These are phyloP conservation scores for Epinephelus lanceolatus DNA, from an alignment of 2,113 vertebrate species.

Conservation along the genomic window DNA sequence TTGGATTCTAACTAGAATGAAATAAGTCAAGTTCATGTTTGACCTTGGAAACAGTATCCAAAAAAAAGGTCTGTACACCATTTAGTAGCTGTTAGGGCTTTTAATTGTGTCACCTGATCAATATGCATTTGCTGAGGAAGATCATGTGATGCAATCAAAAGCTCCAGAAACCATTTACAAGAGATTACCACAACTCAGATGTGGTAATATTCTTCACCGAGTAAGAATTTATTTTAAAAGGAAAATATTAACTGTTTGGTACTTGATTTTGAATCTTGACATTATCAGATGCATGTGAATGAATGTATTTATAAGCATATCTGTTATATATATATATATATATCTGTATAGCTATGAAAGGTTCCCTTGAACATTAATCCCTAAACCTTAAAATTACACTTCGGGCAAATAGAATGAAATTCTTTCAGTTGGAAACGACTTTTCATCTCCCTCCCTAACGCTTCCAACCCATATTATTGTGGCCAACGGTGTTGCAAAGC, in stretches of 20 bases:
- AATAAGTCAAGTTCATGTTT: not conserved
- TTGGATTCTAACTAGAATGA: not conserved
- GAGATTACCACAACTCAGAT: too few relatives aligned
- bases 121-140: not conserved
- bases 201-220: too few relatives aligned
- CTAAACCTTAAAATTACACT: not conserved
- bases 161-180: not conserved
- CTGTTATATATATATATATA: not conserved
- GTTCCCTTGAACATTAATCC: not conserved
- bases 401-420: not conserved
- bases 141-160: not conserved
- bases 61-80: not conserved
- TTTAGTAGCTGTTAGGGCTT: not conserved
- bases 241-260: too few relatives aligned
- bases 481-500: too few relatives aligned
- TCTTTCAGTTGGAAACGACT: too few relatives aligned
- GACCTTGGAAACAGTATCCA: not conserved
- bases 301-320: too few relatives aligned
- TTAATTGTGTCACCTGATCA: not conserved
- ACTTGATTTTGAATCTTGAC: too few relatives aligned
- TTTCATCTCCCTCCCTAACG: too few relatives aligned
- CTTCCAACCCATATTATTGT: too few relatives aligned
- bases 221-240: too few relatives aligned
- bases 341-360: not conserved
- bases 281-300: not conserved